Conservation (phyloP, 2,113 vertebrate species). For the Chascanopsetta lugubris region DNA sequence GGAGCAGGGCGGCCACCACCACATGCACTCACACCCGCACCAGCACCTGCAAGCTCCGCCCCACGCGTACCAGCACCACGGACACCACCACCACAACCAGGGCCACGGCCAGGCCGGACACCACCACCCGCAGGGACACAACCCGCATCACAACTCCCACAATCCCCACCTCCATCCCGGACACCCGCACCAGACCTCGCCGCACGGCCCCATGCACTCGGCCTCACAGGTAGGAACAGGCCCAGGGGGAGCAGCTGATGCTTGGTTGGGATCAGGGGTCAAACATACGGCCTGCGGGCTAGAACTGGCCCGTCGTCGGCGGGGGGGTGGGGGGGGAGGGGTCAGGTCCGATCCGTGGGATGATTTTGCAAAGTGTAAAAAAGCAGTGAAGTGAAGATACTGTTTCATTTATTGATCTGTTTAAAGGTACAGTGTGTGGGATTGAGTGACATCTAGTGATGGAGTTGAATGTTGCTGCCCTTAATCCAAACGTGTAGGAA, state of each 20-base stretch:
- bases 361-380: too few relatives aligned
- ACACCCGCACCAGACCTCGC: constrained; percentile 93
- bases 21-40: constrained; percentile 95
- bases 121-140: constrained; percentile 94
- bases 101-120: constrained; percentile 85
- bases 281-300: too few relatives aligned
- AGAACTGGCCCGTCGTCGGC: too few relatives aligned
- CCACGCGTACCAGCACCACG: constrained; percentile 88
- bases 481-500: too few relatives aligned
- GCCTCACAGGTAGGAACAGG: constrained; percentile 87
- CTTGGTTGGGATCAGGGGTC: too few relatives aligned
- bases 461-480: too few relatives aligned
- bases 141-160: constrained; percentile 92
- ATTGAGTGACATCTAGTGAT: too few relatives aligned
- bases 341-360: too few relatives aligned
- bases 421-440: too few relatives aligned
- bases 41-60: constrained; percentile 95
- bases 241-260: constrained; percentile 16
- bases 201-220: constrained; percentile 90
- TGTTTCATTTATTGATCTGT: too few relatives aligned
- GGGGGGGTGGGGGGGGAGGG: too few relatives aligned
- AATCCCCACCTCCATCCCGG: constrained; percentile 92
- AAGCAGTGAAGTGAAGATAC: too few relatives aligned
- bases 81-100: constrained; percentile 86
- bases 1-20: constrained; percentile 88